phyloP scores from a whole-genome alignment of 2,888 invertebrate species.

The Agrotis ipsilon region DNA sequence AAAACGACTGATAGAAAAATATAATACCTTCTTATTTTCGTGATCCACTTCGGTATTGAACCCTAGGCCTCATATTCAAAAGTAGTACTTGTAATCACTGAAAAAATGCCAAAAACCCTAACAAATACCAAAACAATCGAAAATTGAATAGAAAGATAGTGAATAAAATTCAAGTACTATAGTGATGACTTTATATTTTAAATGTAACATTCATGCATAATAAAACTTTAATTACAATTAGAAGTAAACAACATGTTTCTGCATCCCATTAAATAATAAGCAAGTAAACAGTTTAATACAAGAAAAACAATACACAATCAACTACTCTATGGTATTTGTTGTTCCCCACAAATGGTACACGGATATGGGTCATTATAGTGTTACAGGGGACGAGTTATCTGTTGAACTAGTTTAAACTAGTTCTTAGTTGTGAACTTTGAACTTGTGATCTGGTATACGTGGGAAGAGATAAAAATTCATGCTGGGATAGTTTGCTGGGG shows the following conservation, averaged over 20 bases:
- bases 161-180: no score
- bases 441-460: slow-evolving; percentile 13
- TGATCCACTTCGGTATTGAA: no score
- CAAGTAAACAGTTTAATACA: slow-evolving; percentile 1
- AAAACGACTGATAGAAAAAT: no score
- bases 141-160: no score
- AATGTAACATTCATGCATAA: background rate
- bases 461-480: slow-evolving; percentile 23
- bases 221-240: slow-evolving; percentile 3
- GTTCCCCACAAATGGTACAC: background rate
- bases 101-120: no score
- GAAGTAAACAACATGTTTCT: slow-evolving; percentile 1
- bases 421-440: slow-evolving; percentile 50
- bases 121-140: background rate
- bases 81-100: no score
- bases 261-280: background rate
- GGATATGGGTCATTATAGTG: slow-evolving; percentile 48
- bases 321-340: slow-evolving; percentile 3
- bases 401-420: slow-evolving; percentile 33
- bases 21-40: no score
- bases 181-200: background rate
- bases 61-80: no score
- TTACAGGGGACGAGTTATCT: slow-evolving; percentile 40
- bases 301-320: slow-evolving; percentile 11
- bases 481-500: slow-evolving; percentile 12